Conservation (phyloP, 2,888 invertebrate genomes). For the Orthosia incerta region DNA sequence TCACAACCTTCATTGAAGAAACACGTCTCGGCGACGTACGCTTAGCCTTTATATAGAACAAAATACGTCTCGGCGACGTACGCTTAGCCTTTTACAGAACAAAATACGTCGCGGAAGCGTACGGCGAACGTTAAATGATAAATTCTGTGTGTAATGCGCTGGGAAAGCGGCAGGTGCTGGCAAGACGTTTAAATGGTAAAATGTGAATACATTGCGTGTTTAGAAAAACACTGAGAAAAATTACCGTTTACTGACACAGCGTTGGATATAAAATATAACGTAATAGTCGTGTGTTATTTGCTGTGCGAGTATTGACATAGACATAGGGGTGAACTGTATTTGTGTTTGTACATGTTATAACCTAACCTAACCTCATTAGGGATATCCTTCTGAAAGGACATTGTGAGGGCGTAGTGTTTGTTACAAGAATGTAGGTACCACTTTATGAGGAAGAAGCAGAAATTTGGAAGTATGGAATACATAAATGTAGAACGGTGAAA, state of each 20-base stretch:
- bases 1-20: slow-evolving; percentile 23
- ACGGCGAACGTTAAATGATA: slow-evolving; percentile 47
- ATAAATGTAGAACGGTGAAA: neutral
- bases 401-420: neutral
- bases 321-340: slow-evolving; percentile 25
- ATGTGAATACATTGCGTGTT: slow-evolving; percentile 42
- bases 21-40: slow-evolving; percentile 9
- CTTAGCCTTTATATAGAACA: neutral
- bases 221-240: slow-evolving; percentile 28
- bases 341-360: slow-evolving; percentile 20
- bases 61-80: slow-evolving; percentile 7
- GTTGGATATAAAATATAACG: slow-evolving; percentile 27
- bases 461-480: neutral
- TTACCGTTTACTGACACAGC: slow-evolving; percentile 16
- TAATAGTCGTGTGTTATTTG: slow-evolving; percentile 22
- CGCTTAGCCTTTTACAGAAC: slow-evolving; percentile 22
- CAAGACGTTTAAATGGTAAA: slow-evolving; percentile 33
- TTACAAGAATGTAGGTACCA: neutral
- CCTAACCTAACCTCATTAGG: slow-evolving; percentile 25
- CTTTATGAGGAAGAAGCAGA: too few relatives aligned
- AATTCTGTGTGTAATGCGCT: slow-evolving; percentile 55
- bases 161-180: slow-evolving; percentile 54
- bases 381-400: slow-evolving; percentile 8
- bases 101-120: slow-evolving; percentile 43
- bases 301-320: slow-evolving; percentile 26